Percentiles rank a stretch among this genome's conserved stretches.
These are phyloP conservation scores for Meles meles DNA, from an alignment of 2,113 vertebrate species.

Conservation along the genomic window DNA sequence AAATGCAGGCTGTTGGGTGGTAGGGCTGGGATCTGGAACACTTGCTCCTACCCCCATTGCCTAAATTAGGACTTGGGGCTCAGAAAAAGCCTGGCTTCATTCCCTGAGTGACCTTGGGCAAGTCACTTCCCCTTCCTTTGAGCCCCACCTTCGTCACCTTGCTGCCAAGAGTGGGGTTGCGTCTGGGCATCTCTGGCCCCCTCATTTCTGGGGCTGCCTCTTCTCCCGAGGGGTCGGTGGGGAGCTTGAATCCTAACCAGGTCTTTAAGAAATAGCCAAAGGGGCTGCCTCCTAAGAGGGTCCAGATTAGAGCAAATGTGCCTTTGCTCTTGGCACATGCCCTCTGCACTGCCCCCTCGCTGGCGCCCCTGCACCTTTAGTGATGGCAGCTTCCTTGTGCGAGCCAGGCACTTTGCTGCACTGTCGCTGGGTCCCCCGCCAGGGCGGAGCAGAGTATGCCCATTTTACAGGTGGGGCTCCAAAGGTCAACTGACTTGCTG, in stretches of 20 bases:
- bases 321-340: not conserved
- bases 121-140: not conserved
- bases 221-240: not conserved
- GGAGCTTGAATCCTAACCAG: not conserved
- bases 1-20: not conserved
- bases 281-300: not conserved
- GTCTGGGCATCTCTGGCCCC: not conserved
- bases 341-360: not conserved
- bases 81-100: not conserved
- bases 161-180: not conserved
- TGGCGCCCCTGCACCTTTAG: not conserved
- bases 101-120: not conserved
- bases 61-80: not conserved
- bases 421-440: not conserved
- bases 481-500: too few species aligned
- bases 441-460: not conserved
- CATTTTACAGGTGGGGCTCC: not conserved
- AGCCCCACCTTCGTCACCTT: not conserved
- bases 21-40: not conserved
- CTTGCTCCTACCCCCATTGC: not conserved
- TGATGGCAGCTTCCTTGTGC: not conserved
- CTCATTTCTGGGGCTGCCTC: not conserved
- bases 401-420: not conserved
- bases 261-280: not conserved
- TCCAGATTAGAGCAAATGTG: not conserved